Percentiles rank a stretch among this genome's conserved stretches.
phyloP scores from a whole-genome alignment of 2,888 invertebrate species.

The Labia minor region DNA sequence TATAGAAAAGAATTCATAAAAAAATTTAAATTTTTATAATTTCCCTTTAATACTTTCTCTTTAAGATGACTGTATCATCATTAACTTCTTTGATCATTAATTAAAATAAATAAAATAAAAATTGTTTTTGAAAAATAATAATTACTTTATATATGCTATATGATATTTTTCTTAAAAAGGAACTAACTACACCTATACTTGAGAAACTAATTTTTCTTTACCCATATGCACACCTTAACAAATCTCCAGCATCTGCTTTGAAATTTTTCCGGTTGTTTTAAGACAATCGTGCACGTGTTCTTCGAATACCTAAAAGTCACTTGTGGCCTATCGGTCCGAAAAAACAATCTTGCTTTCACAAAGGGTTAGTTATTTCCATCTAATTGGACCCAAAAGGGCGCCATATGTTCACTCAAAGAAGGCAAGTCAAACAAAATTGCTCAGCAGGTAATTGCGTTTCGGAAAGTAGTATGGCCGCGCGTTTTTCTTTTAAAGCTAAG shows the following conservation, averaged over 20 bases:
- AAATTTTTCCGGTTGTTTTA: neutral
- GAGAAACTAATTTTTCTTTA: too few relatives aligned
- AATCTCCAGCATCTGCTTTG: neutral
- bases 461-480: neutral
- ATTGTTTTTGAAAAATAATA: too few relatives aligned
- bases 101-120: too few relatives aligned
- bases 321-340: conserved; percentile 2
- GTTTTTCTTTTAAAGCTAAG: neutral
- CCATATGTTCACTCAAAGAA: neutral
- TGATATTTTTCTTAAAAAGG: too few relatives aligned
- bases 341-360: conserved; percentile 1
- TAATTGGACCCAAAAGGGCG: conserved; percentile 8
- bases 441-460: conserved; percentile 3
- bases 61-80: too few relatives aligned
- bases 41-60: too few relatives aligned
- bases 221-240: too few relatives aligned
- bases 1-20: too few relatives aligned
- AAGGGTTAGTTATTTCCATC: conserved; percentile 13
- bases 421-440: neutral
- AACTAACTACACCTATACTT: too few relatives aligned
- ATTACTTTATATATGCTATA: too few relatives aligned
- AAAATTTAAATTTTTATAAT: too few relatives aligned
- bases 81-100: too few relatives aligned
- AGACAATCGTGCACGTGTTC: neutral
- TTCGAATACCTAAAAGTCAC: neutral